Evolutionary conservation across 2,113 vertebrate genomes (phyloP).

Genomic region (Meles meles): DNA sequence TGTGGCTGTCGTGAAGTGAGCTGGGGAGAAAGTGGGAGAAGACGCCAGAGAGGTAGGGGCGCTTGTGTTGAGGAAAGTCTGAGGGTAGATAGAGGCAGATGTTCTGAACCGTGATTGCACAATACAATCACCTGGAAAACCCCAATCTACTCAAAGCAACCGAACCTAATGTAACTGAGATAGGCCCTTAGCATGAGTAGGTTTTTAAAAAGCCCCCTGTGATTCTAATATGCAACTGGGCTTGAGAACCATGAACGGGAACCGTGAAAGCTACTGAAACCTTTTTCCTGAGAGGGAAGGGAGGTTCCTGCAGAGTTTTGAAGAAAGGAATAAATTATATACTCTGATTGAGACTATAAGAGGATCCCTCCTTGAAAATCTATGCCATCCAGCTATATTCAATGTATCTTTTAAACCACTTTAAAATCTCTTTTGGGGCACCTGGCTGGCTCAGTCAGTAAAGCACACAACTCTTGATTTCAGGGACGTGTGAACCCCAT

Average conservation of each 20-base stretch:
- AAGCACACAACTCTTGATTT: not conserved
- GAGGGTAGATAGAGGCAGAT: not conserved
- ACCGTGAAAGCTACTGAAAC: not conserved
- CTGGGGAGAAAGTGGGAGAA: not conserved
- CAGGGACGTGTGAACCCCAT: not conserved
- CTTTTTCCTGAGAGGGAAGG: not conserved
- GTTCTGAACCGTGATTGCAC: not conserved
- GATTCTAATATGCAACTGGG: not conserved
- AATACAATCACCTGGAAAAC: not conserved
- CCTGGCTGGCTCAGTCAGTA: not conserved
- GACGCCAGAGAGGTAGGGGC: not conserved
- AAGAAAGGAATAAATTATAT: not conserved
- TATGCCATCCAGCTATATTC: not conserved
- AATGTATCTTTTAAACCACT: not conserved
- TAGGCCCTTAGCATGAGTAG: not conserved
- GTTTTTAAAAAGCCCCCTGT: not conserved
- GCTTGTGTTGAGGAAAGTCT: not conserved
- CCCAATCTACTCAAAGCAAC: not conserved
- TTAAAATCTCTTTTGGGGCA: not conserved
- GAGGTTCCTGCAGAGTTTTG: not conserved
- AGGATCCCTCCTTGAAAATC: not conserved
- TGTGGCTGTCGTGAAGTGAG: not conserved
- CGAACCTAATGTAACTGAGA: not conserved
- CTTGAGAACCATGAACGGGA: not conserved
- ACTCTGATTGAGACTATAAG: not conserved